These are phyloP conservation scores for Ceratina australensis DNA, from an alignment of 1,140 invertebrate genomes.

Conservation along the genomic window DNA sequence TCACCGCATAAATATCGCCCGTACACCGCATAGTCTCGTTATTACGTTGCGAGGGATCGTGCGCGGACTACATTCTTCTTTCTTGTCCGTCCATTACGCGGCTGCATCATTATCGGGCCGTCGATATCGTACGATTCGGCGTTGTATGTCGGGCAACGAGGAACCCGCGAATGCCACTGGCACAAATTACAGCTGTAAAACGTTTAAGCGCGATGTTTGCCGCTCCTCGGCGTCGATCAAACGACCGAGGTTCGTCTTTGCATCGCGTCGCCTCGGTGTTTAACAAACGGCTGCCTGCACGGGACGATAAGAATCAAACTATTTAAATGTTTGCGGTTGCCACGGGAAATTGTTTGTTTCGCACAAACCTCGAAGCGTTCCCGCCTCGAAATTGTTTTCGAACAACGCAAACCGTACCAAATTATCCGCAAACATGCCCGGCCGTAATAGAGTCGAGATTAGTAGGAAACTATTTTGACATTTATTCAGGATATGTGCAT, in stretches of 20 bases:
- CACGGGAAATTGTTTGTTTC: too few species aligned
- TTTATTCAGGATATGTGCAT: too few species aligned
- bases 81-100: conserved; percentile 1
- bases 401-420: too few species aligned
- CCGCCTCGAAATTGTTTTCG: too few species aligned
- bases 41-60: conserved; percentile 15
- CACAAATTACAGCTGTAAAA: conserved; percentile 8
- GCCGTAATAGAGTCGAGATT: too few species aligned
- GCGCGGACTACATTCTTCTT: conserved; percentile 14
- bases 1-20: conserved; percentile 25
- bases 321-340: too few species aligned
- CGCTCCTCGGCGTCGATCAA: background rate
- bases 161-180: background rate
- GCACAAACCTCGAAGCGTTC: too few species aligned
- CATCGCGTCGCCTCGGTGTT: too few species aligned
- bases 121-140: background rate
- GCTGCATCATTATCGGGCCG: conserved; percentile 11
- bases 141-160: background rate
- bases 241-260: background rate
- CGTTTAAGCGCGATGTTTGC: conserved; percentile 14
- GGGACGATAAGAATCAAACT: too few species aligned
- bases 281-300: background rate
- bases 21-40: background rate
- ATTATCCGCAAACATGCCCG: too few species aligned
- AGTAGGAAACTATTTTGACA: too few species aligned